A percentile compares a stretch with the other conserved stretches of the same genome.
phyloP scores from a whole-genome alignment of 2,113 vertebrate species.

The Phrynosoma platyrhinos region DNA sequence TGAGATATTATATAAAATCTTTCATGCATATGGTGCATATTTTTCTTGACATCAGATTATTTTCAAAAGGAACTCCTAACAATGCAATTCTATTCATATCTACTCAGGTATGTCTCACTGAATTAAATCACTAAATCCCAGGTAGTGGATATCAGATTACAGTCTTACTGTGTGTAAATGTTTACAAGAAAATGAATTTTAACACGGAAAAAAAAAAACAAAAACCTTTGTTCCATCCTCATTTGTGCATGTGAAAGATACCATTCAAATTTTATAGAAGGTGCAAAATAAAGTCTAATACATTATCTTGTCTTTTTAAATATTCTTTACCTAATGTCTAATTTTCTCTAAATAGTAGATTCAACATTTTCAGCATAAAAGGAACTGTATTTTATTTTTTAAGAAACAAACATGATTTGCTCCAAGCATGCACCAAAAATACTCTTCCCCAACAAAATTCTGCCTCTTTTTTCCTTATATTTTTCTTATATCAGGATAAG shows the following conservation, averaged over 20 bases:
- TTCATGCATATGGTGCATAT: no score
- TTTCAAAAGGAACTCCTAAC: no score
- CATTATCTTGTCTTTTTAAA: neutral
- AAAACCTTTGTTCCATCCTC: no score
- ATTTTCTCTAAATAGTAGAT: neutral
- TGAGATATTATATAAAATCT: no score
- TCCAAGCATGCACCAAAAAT: neutral
- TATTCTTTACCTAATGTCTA: neutral
- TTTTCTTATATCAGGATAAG: neutral
- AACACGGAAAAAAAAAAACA: no score
- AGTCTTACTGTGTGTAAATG: neutral
- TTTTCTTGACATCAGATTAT: no score
- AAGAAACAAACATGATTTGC: neutral
- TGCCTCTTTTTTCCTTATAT: neutral
- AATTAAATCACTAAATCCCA: neutral
- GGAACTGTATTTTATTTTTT: neutral
- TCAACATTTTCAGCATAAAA: neutral
- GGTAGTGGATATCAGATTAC: neutral
- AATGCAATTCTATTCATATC: neutral
- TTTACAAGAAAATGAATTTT: no score
- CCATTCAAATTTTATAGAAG: no score
- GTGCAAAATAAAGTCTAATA: no score
- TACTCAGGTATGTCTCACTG: neutral
- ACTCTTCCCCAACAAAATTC: no score
- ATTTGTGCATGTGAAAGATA: no score